A percentile compares a stretch with the other conserved stretches of the same genome.
These are phyloP conservation scores for Margaritifera margaritifera DNA, from an alignment of 2,888 invertebrate genomes.

Conservation along the genomic window DNA sequence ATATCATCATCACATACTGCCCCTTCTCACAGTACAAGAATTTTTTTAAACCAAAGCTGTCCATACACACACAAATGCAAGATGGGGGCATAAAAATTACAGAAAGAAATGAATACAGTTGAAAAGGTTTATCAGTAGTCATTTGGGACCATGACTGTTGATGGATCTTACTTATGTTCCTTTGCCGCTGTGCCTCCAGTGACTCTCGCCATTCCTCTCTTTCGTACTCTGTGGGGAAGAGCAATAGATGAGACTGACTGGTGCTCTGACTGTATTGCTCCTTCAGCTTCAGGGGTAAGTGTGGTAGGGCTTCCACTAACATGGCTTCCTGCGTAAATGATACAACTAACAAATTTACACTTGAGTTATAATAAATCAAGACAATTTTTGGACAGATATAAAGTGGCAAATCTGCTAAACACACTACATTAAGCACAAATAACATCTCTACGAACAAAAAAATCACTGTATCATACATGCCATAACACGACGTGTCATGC, in stretches of 20 bases:
- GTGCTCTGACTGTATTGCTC: constrained; percentile 73
- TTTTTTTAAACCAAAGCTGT: too few relatives aligned
- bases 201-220: constrained; percentile 95
- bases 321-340: constrained; percentile 83
- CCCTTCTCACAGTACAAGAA: too few relatives aligned
- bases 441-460: too few relatives aligned
- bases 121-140: too few relatives aligned
- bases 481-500: too few relatives aligned
- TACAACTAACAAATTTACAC: background rate
- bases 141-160: too few relatives aligned
- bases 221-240: constrained; percentile 94
- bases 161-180: too few relatives aligned
- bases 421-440: background rate
- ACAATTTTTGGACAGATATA: background rate
- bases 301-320: constrained; percentile 91
- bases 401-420: background rate
- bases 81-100: too few relatives aligned
- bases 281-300: constrained; percentile 87
- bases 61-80: too few relatives aligned
- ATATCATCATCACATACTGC: too few relatives aligned
- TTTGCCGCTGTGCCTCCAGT: constrained; percentile 78
- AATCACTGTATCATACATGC: too few relatives aligned
- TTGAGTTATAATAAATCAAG: background rate
- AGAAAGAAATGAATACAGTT: too few relatives aligned
- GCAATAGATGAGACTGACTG: constrained; percentile 80